Percentiles rank a stretch among this genome's conserved stretches.
phyloP scores from a whole-genome alignment of 2,888 invertebrate genomes.

The Tachina fera region DNA sequence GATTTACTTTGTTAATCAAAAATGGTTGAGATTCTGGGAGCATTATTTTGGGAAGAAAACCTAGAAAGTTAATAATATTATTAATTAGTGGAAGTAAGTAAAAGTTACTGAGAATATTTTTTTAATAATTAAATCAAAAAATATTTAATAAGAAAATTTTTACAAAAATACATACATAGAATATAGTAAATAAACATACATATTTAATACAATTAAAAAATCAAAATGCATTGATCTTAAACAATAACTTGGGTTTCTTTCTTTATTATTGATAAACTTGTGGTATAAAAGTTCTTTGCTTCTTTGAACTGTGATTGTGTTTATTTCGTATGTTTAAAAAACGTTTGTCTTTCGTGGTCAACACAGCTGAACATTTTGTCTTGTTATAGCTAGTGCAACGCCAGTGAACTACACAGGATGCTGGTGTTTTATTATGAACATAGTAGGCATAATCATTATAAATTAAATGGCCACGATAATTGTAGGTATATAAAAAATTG shows the following conservation, averaged over 20 bases:
- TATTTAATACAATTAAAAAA: background rate
- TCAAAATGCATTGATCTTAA: background rate
- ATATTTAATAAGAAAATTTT: background rate
- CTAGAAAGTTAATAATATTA: conserved; percentile 37
- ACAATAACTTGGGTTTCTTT: background rate
- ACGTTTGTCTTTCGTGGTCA: conserved; percentile 79
- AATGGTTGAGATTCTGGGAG: background rate
- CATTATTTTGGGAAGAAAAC: background rate
- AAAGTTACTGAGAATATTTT: too few species aligned
- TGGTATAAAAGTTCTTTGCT: conserved; percentile 74
- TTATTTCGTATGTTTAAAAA: conserved; percentile 74
- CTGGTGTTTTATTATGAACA: conserved; percentile 75
- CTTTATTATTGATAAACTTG: conserved; percentile 62
- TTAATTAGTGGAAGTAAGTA: conserved; percentile 41
- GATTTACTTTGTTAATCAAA: conserved; percentile 51
- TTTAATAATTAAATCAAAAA: conserved; percentile 22
- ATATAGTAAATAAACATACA: too few species aligned
- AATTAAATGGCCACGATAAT: conserved; percentile 80
- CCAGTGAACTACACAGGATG: conserved; percentile 78
- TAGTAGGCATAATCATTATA: conserved; percentile 78
- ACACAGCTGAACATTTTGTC: conserved; percentile 76
- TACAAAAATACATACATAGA: background rate
- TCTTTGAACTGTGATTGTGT: conserved; percentile 79
- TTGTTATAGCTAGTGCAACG: conserved; percentile 79
- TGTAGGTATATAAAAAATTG: conserved; percentile 75